Base-by-base conservation (phyloP, 2,113 vertebrate genomes). In the Todiramphus chloris region DNA sequence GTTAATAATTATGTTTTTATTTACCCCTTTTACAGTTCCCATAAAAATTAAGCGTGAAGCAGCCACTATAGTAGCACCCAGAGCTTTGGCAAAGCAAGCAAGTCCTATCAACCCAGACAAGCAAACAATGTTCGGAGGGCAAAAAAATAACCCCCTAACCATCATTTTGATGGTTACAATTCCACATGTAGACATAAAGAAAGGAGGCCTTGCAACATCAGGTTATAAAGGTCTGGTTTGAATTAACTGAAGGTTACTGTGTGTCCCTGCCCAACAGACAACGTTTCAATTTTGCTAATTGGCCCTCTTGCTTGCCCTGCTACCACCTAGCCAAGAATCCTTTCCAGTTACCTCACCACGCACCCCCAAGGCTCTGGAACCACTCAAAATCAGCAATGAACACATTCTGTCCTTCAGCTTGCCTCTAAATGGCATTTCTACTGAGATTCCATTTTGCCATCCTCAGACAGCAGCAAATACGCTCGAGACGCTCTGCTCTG, bases 41-140 rank as follows among this genome's bases (percentile, higher is more conserved):
- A 93, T 95, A 96, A 96, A 95, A 96, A 91, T 68, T 24, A 74
- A 28, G 69, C 7, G 64, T 63, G 79, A 93, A 94, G 59, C 68
- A 85, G 56, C 27, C 74, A 93, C 81, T 44, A 59, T 63, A 78
- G 9, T 50, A 60, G 44, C 39, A 89, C 58, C 44, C 59, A 46
- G 43, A 78, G 56, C 53, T 8, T 41, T 92, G 63, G 83, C 82
- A 95, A 88, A 91, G 68, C 0, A 88, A 91, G 68, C 0, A 2
- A 92, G 27, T 55, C 5, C 2, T 60, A 75, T 59, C 73, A 48
- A 83, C 79, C 68, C 74, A 97, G 80, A 81, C 83, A 90, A 89
- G 83, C 27, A 72, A 92, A 88, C 37, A 75, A 55, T 10, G 28
- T 56, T 6, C 2, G 27, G 41, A 18, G 50, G 35, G 18, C 6